Base-by-base conservation (phyloP, 2,797 vertebrate species). In the Hyperoplus lanceolatus region DNA sequence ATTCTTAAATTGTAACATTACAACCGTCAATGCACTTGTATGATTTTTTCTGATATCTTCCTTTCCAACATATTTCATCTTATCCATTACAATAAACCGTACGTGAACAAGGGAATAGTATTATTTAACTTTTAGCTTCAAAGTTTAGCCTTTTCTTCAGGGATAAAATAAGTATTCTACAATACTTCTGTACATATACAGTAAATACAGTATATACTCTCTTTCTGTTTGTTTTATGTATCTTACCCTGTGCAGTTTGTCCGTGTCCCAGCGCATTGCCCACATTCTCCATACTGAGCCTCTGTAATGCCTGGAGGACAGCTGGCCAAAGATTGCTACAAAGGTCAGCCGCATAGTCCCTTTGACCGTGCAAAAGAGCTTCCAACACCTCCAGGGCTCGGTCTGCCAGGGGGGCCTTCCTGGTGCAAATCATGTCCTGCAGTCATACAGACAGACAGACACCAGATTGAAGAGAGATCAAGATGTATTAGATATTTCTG, bases 291-390 rank as follows among this genome's bases (percentile, higher is more conserved):
- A 94, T 39, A 42, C 80, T 84, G 66, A 90, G 64, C 51, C 91
- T 95, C 91, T 97, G 97, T 18, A 99, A 90, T 3, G 96, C 94
- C 79, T 96, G 94, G 9, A 99, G 93, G 75, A 99, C 93, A 45
- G 92, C 94, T 36, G 93, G 94, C 70, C 92, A 93, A 48, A 99
- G 94, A 56, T 93, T 92, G 73, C 92, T 77, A 39, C 94, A 94
- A 69, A 96, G 82, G 75, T 95, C 86, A 3, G 94, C 72, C 57
- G 93, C 91, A 50, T 81, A 86, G 55, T 79, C 65, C 79, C 92
- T 89, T 57, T 93, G 91, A 82, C 61, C 87, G 79, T 77, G 86
- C 86, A 99, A 64, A 74, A 96, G 94, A 39, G 51, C 83, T 76
- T 86, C 94, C 70, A 99, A 86, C 67, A 95, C 90, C 1, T 83